These are phyloP conservation scores for Lordiphosa fenestrarum DNA, from an alignment of 2,888 invertebrate species.

Conservation along the genomic window DNA sequence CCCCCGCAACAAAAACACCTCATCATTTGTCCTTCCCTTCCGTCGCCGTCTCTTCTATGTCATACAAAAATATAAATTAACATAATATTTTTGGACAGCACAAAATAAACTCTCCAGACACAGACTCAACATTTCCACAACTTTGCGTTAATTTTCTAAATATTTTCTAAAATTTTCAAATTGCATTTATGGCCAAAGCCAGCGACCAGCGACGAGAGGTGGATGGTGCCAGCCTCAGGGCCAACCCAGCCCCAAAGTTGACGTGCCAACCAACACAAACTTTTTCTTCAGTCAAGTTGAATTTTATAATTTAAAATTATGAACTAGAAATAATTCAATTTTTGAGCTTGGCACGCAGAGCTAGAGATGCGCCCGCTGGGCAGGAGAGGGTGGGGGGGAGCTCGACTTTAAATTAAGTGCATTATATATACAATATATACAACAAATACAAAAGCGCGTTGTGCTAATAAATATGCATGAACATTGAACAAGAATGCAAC, in stretches of 20 bases:
- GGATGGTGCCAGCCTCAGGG: constrained; percentile 38
- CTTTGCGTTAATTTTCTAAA: constrained; percentile 75
- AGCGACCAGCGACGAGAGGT: constrained; percentile 6
- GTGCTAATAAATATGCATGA: constrained; percentile 69
- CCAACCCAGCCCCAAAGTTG: constrained; percentile 42
- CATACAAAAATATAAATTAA: constrained; percentile 34
- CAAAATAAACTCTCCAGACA: constrained; percentile 48
- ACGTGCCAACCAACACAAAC: constrained; percentile 25
- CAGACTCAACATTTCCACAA: constrained; percentile 60
- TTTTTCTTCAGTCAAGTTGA: constrained; percentile 40
- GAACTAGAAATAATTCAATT: constrained; percentile 72
- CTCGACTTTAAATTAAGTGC: constrained; percentile 65
- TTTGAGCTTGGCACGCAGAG: constrained; percentile 62
- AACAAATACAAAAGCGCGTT: constrained; percentile 62
- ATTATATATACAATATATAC: constrained; percentile 39
- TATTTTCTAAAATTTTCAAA: constrained; percentile 66
- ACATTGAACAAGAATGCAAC: constrained; percentile 60
- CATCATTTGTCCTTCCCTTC: constrained; percentile 18
- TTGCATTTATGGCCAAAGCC: constrained; percentile 47
- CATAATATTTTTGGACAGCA: constrained; percentile 60
- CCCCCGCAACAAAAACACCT: constrained; percentile 16
- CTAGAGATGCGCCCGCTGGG: constrained; percentile 31
- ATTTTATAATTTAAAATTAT: constrained; percentile 71
- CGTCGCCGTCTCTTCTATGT: neutral
- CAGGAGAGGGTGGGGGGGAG: constrained; percentile 25